Evolutionary conservation across 1,140 invertebrate species (phyloP).

Genomic region (Magallana gigas): DNA sequence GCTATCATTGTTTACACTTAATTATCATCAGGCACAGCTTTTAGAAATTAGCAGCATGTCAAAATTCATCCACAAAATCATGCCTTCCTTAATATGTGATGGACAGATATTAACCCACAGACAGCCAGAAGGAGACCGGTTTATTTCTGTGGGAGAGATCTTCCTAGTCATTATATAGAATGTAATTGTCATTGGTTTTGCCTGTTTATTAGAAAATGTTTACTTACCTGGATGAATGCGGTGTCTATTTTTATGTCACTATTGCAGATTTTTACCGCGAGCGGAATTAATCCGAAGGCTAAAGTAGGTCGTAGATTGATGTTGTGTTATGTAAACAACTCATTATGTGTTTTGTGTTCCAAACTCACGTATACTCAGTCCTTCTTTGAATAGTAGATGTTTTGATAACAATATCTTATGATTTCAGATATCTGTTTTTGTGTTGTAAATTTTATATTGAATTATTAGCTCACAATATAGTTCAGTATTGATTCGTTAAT

Average conservation of each 20-base stretch:
- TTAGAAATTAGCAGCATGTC: not conserved
- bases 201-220: not conserved
- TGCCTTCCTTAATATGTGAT: too few relatives aligned
- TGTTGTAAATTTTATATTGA: too few relatives aligned
- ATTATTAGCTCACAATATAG: too few relatives aligned
- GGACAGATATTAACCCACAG: too few relatives aligned
- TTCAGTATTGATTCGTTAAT: too few relatives aligned
- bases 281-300: constrained; percentile 50
- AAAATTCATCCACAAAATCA: too few relatives aligned
- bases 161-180: too few relatives aligned
- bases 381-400: not conserved
- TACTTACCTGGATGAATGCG: constrained; percentile 2
- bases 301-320: constrained; percentile 48
- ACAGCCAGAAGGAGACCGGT: too few relatives aligned
- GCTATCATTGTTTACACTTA: not conserved
- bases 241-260: constrained; percentile 30
- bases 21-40: constrained; percentile 14
- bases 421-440: too few relatives aligned
- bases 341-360: constrained; percentile 9
- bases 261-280: constrained; percentile 50
- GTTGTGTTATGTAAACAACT: constrained; percentile 19
- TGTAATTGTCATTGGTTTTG: not conserved
- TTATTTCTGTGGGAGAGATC: too few relatives aligned
- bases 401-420: not conserved
- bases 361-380: not conserved